Base-by-base conservation (phyloP, 2,888 invertebrate species). In the Philereme transversata region DNA sequence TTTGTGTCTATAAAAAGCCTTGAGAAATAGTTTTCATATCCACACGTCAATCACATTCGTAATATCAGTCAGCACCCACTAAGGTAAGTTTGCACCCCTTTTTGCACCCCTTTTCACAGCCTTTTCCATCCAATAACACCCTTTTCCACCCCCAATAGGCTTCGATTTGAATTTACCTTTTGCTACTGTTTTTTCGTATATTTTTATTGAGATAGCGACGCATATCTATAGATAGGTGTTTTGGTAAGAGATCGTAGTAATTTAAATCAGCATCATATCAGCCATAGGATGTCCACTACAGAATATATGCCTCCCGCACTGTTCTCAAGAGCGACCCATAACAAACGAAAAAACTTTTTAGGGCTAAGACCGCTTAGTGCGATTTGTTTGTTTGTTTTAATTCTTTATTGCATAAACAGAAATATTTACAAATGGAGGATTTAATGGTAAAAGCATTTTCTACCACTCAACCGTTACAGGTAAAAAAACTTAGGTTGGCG, bases 1-100 rank as follows among this genome's bases (percentile, higher is more conserved):
- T 22, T 22, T 22, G 22, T 22, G 22, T 22, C 1, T 22, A 22
- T 22, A 22, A 64, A 62, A 67, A 64, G 54, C 56, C 10, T 47
- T 59, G 49, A 45, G 34, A 57, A 56, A 67, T 60, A 66, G 66
- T 65, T 69, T 68, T 64, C 60, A 68, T 64, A 62, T 62, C 50
- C 55, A 5, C 60, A 51, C 61, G 68, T 68, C 70, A 70, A 67
- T 68, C 70, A 68, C 64, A 67, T 60, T 66, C 51, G 60, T 61
- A 68, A 68, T 68, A 70, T 62, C 51, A 45, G 64, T 51, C 54
- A 64, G 55, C 67, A 68, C 64, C 64, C 67, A 65, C 64, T 57
- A 58, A 67, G 65, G 65, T 66, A 62, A 55, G 58, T 50, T 46
- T 40, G 34, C 43, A 41, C 43, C 22, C 40, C 22, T 22, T 50